phyloP scores from a whole-genome alignment of 2,113 vertebrate genomes.

The Rhegmatorhina hoffmannsi region DNA sequence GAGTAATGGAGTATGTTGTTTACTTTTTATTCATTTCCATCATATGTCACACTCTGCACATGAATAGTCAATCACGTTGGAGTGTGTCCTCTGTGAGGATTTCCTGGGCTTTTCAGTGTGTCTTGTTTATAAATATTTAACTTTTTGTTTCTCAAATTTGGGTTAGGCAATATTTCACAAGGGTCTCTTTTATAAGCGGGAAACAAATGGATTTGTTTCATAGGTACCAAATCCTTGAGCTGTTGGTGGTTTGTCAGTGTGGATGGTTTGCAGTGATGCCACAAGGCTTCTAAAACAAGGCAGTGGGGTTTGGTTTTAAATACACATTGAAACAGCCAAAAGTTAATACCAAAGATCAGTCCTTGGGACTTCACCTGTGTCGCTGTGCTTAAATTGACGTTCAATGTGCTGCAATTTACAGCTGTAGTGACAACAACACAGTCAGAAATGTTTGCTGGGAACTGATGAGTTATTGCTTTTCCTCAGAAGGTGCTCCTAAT shows the following conservation, averaged over 20 bases:
- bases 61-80: constrained; percentile 24
- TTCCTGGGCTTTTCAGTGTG: constrained; percentile 43
- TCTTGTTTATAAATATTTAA: constrained; percentile 78
- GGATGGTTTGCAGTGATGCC: constrained; percentile 8
- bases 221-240: constrained; percentile 43
- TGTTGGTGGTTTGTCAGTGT: not conserved
- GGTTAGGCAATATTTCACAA: constrained; percentile 55
- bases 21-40: constrained; percentile 55
- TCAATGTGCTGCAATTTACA: not conserved
- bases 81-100: not conserved
- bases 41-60: not conserved
- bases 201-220: constrained; percentile 43
- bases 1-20: constrained; percentile 40
- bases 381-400: not conserved
- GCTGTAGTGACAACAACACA: not conserved
- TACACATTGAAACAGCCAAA: not conserved
- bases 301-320: not conserved
- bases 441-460: not conserved
- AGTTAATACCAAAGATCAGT: not conserved
- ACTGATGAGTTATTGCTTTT: not conserved
- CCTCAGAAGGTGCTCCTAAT: not conserved
- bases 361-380: not conserved
- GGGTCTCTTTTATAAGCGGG: constrained; percentile 33
- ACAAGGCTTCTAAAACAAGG: not conserved
- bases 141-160: constrained; percentile 57